Evolutionary conservation across 2,888 invertebrate genomes (phyloP).

Genomic region (Formica aserva): DNA sequence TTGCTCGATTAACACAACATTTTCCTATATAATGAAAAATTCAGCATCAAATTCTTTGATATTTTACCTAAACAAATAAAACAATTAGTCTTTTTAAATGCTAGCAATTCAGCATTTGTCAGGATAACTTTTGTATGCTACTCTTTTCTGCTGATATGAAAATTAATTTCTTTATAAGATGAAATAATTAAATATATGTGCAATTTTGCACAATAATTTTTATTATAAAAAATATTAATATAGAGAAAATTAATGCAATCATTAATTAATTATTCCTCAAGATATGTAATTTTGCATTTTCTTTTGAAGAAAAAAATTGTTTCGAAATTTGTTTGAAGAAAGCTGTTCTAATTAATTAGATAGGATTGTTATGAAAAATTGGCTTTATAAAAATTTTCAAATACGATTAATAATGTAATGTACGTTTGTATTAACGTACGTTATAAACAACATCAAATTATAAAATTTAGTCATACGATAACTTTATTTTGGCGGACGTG

Average conservation of each 20-base stretch:
- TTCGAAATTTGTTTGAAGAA: no score
- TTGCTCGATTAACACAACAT: conserved; percentile 3
- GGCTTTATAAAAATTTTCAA: background rate
- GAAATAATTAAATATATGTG: background rate
- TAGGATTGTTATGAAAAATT: background rate
- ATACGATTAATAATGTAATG: background rate
- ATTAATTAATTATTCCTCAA: background rate
- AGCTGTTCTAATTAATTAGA: background rate
- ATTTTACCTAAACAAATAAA: conserved; percentile 7
- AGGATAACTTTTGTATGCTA: background rate
- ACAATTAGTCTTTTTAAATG: conserved; percentile 12
- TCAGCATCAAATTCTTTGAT: background rate
- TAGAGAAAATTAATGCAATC: background rate
- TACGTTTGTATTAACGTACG: no score
- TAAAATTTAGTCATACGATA: background rate
- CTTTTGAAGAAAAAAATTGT: background rate
- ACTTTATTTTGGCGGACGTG: no score
- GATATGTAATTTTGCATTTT: background rate
- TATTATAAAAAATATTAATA: background rate
- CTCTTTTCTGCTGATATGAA: background rate
- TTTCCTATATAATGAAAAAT: conserved; percentile 31
- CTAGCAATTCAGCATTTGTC: background rate
- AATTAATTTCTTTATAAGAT: background rate
- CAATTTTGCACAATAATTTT: background rate
- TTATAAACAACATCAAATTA: background rate